Percentiles rank a stretch among this genome's conserved stretches.
Conservation (phyloP, 2,113 vertebrate genomes). For the Zosterops lateralis region DNA sequence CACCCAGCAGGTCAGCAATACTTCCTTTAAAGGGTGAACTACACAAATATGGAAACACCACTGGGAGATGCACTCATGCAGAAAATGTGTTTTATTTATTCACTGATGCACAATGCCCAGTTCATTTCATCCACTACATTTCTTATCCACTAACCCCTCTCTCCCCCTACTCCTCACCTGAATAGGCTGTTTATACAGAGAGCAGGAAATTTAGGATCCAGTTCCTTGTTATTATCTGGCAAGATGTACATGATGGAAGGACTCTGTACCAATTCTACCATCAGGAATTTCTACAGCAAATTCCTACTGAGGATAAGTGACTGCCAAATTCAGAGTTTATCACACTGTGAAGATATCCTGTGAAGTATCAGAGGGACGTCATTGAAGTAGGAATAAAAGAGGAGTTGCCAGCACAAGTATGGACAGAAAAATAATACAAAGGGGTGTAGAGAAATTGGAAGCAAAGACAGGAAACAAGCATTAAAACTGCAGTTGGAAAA, state of each 20-base stretch:
- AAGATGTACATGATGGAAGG: neutral
- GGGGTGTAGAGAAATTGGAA: neutral
- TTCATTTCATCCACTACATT: neutral
- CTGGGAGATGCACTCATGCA: neutral
- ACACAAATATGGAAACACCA: neutral
- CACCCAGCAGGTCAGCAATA: neutral
- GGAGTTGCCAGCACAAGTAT: neutral
- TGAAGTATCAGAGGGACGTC: neutral
- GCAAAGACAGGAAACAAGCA: neutral
- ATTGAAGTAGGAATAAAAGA: neutral
- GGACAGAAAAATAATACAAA: neutral
- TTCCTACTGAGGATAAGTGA: neutral
- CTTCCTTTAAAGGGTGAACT: neutral
- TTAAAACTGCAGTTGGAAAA: neutral
- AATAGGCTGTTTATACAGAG: neutral
- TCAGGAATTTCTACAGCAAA: neutral
- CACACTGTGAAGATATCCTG: neutral
- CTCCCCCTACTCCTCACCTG: neutral
- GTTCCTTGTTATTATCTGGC: neutral
- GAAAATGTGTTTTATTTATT: constrained; percentile 5
- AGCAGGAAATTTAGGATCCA: neutral
- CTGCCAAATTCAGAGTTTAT: neutral
- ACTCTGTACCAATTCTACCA: neutral
- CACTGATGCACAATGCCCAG: neutral
- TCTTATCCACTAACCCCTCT: neutral